Evolutionary conservation across 2,888 invertebrate species (phyloP), one percentile per base, ranked within the genome.

Genomic region (Julus scanicus): DNA sequence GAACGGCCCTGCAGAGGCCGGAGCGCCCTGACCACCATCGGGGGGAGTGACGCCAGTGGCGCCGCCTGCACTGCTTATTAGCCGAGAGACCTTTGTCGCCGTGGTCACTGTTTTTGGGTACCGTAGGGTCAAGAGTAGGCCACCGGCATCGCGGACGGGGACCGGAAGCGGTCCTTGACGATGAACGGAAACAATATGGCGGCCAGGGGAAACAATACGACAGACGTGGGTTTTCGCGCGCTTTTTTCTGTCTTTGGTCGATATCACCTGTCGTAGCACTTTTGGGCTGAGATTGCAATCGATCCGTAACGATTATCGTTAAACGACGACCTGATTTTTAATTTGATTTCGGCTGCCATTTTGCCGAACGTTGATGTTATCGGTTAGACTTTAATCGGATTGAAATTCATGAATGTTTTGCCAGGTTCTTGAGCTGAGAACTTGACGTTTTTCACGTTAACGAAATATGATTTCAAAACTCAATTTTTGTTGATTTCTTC

Each of bases 1-100:
- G 4, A 85, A 85, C 44, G 85, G 85, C 49, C 85, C 85, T 80
- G 80, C 80, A 80, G 80, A 71, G 87, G 87, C 71, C 87, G 87
- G 44, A 63, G 87, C 80, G 87, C 87, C 49, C 80, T 83, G 49
- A 39, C 84, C 39, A 49, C 88, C 48, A 84, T 57, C 84, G 84
- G 84, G 53, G 39, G 49, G 20, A 84, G 88, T 84, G 84, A 17
- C 29, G 84, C 48, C 44, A 83, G 20, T 49, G 49, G 57, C 84
- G 84, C 88, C 84, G 3, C 85, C 85, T 44, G 44, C 53, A 39
- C 86, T 57, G 86, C 48, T 86, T 15, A 86, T n/a, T 17, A 86
- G 11, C 37, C 86, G 39, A 20, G 86, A 37, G 39, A 86, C 86
- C 57, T 49, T 86, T 86, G 86, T 39, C 49, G 86, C 86, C 86